Percentiles rank a stretch among this genome's conserved stretches.
Evolutionary conservation across 2,113 vertebrate genomes (phyloP).

Genomic region (Vulpes vulpes): DNA sequence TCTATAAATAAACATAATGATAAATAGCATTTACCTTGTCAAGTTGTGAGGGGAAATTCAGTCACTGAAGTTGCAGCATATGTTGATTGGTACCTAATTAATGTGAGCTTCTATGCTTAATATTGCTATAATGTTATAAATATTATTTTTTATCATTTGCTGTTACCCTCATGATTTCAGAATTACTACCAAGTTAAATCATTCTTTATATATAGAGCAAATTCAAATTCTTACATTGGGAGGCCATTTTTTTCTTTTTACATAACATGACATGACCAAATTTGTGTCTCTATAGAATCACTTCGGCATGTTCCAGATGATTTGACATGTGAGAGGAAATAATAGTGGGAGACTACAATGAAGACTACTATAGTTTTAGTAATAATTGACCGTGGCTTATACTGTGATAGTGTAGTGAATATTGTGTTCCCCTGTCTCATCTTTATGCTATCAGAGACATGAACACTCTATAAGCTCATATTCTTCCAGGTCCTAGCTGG

Average conservation of each 20-base stretch:
- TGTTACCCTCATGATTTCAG: background rate
- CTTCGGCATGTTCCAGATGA: background rate
- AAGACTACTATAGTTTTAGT: background rate
- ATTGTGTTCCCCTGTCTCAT: background rate
- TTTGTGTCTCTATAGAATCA: background rate
- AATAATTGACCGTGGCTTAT: background rate
- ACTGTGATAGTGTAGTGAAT: background rate
- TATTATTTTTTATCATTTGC: background rate
- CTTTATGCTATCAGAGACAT: background rate
- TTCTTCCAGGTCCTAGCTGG: background rate
- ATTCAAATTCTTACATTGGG: background rate
- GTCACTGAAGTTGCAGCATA: background rate
- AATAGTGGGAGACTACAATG: background rate
- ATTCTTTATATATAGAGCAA: background rate
- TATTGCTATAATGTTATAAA: background rate
- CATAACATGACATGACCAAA: background rate
- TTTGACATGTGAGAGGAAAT: background rate
- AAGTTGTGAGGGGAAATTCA: background rate
- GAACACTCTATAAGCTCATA: background rate
- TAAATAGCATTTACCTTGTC: background rate
- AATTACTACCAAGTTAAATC: background rate
- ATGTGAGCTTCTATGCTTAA: background rate
- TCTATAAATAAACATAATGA: background rate
- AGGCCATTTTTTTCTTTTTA: background rate
- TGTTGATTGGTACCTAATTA: background rate